A percentile compares a stretch with the other conserved stretches of the same genome.
Conservation (phyloP, 2,797 vertebrate genomes). For the Micropoecilia bifurca region DNA sequence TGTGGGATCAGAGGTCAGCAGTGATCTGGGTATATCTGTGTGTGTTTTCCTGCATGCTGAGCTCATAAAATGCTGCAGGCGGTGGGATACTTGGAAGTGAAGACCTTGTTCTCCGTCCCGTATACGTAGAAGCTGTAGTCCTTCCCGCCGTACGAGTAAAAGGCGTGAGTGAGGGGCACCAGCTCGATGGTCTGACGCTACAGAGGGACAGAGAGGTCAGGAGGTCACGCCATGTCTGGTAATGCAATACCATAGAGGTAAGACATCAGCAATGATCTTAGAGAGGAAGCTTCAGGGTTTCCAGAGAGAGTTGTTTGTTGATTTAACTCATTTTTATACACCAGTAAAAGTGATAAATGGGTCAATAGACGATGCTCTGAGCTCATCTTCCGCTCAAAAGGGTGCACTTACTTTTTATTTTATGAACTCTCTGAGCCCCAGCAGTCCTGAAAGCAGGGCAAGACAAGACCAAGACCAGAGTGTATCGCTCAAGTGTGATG, state of each 20-base stretch:
- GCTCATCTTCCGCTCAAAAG: background rate
- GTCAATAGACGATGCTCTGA: background rate
- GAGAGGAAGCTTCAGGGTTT: background rate
- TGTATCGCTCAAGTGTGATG: too few relatives aligned
- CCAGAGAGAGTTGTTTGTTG: background rate
- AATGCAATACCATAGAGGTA: background rate
- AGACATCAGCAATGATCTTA: background rate
- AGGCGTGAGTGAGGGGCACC: constrained; percentile 86
- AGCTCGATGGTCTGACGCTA: constrained; percentile 87
- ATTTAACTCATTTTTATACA: background rate
- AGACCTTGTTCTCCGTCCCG: constrained; percentile 83
- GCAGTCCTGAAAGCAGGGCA: background rate
- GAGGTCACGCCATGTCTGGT: background rate
- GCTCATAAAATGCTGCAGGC: constrained; percentile 72
- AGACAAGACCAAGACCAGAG: too few relatives aligned
- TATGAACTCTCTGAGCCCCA: background rate
- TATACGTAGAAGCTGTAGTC: constrained; percentile 82
- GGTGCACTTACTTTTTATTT: background rate
- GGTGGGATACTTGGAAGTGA: constrained; percentile 78
- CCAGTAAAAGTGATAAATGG: background rate
- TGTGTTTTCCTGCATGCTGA: background rate
- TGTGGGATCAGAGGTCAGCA: background rate
- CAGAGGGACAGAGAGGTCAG: constrained; percentile 16
- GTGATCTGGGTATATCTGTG: background rate
- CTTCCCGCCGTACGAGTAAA: constrained; percentile 80